A percentile compares a stretch with the other conserved stretches of the same genome.
These are phyloP conservation scores for Dendrocincla fuliginosa DNA, from an alignment of 2,797 vertebrate species.

Conservation along the genomic window DNA sequence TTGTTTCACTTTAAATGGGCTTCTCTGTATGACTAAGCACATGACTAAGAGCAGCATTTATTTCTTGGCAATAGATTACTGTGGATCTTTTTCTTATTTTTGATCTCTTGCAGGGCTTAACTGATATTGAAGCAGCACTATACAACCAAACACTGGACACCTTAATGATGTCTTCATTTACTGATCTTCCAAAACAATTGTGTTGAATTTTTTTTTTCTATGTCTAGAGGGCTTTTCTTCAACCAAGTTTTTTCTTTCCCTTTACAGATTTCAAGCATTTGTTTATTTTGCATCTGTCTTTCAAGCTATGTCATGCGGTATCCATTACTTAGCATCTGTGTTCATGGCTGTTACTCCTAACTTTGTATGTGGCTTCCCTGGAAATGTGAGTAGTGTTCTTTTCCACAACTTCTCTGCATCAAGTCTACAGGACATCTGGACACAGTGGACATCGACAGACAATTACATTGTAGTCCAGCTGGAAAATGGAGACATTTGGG, in stretches of 20 bases:
- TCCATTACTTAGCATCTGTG: slow-evolving; percentile 92
- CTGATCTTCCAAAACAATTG: background rate
- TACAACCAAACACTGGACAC: background rate
- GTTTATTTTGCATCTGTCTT: slow-evolving; percentile 90
- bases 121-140: background rate
- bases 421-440: slow-evolving; percentile 81
- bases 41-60: background rate
- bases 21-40: background rate
- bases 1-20: background rate
- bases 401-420: slow-evolving; percentile 79
- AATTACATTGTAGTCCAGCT: slow-evolving; percentile 82
- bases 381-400: slow-evolving; percentile 83
- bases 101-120: background rate
- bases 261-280: slow-evolving; percentile 87
- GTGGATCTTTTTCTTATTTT: background rate
- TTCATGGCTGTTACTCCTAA: slow-evolving; percentile 88
- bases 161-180: background rate
- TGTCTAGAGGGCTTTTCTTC: background rate
- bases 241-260: slow-evolving; percentile 5
- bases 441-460: slow-evolving; percentile 71
- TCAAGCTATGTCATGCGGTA: slow-evolving; percentile 90
- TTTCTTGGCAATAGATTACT: background rate
- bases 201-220: background rate
- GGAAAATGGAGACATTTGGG: slow-evolving; percentile 86
- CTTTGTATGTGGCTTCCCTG: slow-evolving; percentile 81